Base-by-base conservation (phyloP, 2,797 vertebrate species). In the Prionace glauca region DNA sequence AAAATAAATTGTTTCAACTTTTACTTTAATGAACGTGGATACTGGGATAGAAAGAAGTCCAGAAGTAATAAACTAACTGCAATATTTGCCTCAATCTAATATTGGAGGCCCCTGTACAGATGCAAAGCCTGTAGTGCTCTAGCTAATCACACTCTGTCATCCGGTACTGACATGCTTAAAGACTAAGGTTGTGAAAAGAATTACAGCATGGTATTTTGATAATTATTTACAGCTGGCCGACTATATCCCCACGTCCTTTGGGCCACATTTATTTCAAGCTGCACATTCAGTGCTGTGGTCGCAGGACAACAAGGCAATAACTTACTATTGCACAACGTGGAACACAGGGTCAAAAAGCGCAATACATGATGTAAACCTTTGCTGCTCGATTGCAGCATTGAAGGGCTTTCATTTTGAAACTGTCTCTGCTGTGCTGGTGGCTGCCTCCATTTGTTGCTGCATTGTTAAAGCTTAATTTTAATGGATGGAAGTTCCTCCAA, bases 191-290 rank as follows among this genome's bases (percentile, higher is more conserved):
- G 92, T 50, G 45, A 50, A 94, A 72, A 72, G 92, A 72, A 95
- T 95, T 77, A 45, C 71, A 74, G 26, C 92, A 24, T 95, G 71
- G 69, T 95, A 77, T 95, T 95, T 67, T 77, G 56, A 45, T 77
- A 95, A 95, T 95, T 95, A 95, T 95, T 95, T 95, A 77, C 93
- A 95, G 93, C 69, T 95, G 93, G 93, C 41, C 29, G 26, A 71
- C 50, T n/a, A 18, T 56, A 95, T 95, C 26, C n/a, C 41, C n/a
- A 56, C 26, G 26, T 95, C 93, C 69, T 95, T 74, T 60, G 93
- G 93, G 93, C 71, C 71, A 72, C 45, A n/a, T 95, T 95, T 77
- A 95, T 29, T 95, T 95, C 41, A 74, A 95, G 72, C 69, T 7
- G n/a, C 22, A 11, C 50, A 95, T 77, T 69, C 93, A 95, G 69